Conservation (phyloP, 2,888 invertebrate genomes). For the Latrodectus hesperus region DNA sequence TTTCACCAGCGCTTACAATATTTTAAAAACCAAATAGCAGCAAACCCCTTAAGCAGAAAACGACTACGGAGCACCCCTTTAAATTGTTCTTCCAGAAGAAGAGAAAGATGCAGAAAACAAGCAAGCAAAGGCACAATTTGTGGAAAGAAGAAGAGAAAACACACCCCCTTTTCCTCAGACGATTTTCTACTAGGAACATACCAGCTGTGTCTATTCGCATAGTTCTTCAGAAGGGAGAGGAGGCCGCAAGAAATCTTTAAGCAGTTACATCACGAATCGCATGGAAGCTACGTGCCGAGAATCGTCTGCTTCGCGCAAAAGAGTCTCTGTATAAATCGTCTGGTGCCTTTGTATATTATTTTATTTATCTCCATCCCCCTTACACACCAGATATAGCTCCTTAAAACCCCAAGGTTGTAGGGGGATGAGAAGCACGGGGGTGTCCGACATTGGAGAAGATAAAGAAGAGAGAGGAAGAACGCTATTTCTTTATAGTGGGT, state of each 20-base stretch:
- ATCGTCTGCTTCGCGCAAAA: constrained; percentile 51
- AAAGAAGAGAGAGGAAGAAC: constrained; percentile 5
- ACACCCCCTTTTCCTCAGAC: constrained; percentile 48
- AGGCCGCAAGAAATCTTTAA: constrained; percentile 42
- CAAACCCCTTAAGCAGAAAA: constrained; percentile 44
- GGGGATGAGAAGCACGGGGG: constrained; percentile 19
- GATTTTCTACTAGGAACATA: constrained; percentile 66
- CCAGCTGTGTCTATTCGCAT: constrained; percentile 68
- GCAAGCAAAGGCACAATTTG: constrained; percentile 1
- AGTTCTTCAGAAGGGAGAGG: constrained; percentile 18
- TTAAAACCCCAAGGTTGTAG: constrained; percentile 42
- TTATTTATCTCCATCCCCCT: constrained; percentile 48
- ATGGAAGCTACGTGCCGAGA: constrained; percentile 56
- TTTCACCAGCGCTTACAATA: constrained; percentile 23
- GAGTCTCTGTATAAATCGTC: constrained; percentile 65
- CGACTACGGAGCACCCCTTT: constrained; percentile 24
- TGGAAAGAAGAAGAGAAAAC: constrained; percentile 45
- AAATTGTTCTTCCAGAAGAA: constrained; percentile 45
- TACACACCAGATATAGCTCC: constrained; percentile 53
- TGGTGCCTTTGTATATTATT: constrained; percentile 64
- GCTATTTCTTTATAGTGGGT: constrained; percentile 43
- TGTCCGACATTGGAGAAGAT: neutral
- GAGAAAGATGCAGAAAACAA: constrained; percentile 2
- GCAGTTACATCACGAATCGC: constrained; percentile 60
- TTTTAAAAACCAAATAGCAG: constrained; percentile 54